phyloP scores from a whole-genome alignment of 53 echinoderm and acorn worm species.

The Paracentrotus lividus region DNA sequence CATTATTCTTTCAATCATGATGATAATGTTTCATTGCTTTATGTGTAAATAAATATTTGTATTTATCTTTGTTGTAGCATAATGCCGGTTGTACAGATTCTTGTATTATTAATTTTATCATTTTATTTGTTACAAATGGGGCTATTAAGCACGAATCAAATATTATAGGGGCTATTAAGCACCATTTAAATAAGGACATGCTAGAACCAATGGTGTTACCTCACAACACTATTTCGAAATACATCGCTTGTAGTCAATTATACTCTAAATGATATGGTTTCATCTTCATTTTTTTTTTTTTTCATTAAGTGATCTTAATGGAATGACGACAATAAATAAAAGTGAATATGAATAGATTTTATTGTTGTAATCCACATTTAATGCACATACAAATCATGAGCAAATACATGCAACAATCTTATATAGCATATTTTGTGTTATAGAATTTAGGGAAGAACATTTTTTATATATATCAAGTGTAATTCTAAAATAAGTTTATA shows the following conservation, averaged over 20 bases:
- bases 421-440: background rate
- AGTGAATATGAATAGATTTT: no score
- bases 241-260: background rate
- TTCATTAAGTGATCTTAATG: no score
- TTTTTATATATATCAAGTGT: background rate
- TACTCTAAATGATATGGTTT: background rate
- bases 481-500: background rate
- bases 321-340: no score
- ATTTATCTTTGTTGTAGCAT: slow-evolving; percentile 5
- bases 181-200: no score
- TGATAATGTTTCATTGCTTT: background rate
- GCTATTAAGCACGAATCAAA: background rate
- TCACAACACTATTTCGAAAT: background rate
- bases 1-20: background rate
- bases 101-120: slow-evolving; percentile 13
- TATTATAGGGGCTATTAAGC: no score
- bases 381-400: background rate
- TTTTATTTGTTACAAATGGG: background rate
- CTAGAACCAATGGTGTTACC: no score
- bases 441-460: background rate
- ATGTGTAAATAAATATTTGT: slow-evolving; percentile 44
- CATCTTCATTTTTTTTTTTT: no score
- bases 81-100: background rate
- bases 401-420: background rate
- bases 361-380: background rate